Base-by-base conservation (phyloP, 2,797 vertebrate species). In the Champsocephalus gunnari region DNA sequence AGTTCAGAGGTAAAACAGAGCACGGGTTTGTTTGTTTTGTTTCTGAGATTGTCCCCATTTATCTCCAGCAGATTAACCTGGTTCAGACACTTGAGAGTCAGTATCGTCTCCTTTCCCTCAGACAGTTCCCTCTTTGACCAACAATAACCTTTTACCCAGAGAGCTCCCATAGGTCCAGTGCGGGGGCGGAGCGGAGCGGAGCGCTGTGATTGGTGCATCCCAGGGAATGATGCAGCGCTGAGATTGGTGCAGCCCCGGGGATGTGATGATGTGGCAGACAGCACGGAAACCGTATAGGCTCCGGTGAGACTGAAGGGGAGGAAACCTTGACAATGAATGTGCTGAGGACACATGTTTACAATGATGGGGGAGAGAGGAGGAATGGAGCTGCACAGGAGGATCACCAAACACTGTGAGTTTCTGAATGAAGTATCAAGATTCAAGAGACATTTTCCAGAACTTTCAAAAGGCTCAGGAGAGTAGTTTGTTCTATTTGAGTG, bases 71-170 rank as follows among this genome's bases (percentile, higher is more conserved):
- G 55, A 71, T 56, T 79, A 50, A 65, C 68, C 73, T 77, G 9
- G 24, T 80, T 68, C 43, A 17, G 16, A 44, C 55, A 19, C 38
- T 32, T 62, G 12, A 9, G 12, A 12, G 44, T 65, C 44, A 11
- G n/a, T 1, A 3, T 64, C 21, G 54, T 38, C 65, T 45, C 57
- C 9, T 71, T 65, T 50, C 51, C 21, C 24, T 67, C 43, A 71
- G 34, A 77, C 77, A 7, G 57, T 49, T 4, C 34, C 66, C n/a
- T 19, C 67, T 71, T 49, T 48, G 49, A 69, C 61, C 63, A 82
- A 58, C 87, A 56, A 59, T 92, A 85, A 95, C 94, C 93, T 95
- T 94, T 94, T 79, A 94, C 94, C 93, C 86, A 94, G 86, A 91
- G 84, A 88, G 68, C 59, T 87, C 47, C 77, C 51, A 89, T 88